Percentiles rank a stretch among this genome's conserved stretches.
Conservation (phyloP, 2,888 invertebrate genomes). For the Antheraea assamensis region DNA sequence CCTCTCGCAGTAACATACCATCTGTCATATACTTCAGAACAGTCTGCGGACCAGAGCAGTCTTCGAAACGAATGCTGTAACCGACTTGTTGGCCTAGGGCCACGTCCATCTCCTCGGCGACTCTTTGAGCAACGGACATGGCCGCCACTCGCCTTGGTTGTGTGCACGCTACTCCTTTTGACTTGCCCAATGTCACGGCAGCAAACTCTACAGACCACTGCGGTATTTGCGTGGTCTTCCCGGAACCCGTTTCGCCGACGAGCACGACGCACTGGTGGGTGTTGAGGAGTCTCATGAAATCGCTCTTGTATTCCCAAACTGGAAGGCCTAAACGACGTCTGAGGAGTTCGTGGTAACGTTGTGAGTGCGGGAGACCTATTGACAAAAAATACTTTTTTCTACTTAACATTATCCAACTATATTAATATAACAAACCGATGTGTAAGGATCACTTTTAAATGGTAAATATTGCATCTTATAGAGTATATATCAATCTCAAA, state of each 20-base stretch:
- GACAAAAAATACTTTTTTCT: slow-evolving; percentile 15
- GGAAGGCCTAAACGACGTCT: slow-evolving; percentile 95
- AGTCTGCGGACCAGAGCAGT: slow-evolving; percentile 97
- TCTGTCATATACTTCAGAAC: slow-evolving; percentile 99
- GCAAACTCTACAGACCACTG: slow-evolving; percentile 82
- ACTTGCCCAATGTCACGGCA: slow-evolving; percentile 60
- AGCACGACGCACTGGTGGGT: slow-evolving; percentile 97
- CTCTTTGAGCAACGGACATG: slow-evolving; percentile 99
- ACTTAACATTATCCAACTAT: background rate
- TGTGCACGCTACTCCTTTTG: slow-evolving; percentile 93
- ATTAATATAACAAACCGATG: too few relatives aligned
- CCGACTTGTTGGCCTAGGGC: slow-evolving; percentile 85
- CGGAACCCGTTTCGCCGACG: slow-evolving; percentile 99
- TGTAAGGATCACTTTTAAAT: too few relatives aligned
- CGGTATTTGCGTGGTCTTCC: slow-evolving; percentile 99
- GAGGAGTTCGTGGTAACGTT: slow-evolving; percentile 93
- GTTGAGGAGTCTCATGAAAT: slow-evolving; percentile 96
- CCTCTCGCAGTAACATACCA: slow-evolving; percentile 99
- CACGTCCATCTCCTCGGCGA: slow-evolving; percentile 99
- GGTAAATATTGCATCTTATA: too few relatives aligned
- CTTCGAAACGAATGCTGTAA: slow-evolving; percentile 97
- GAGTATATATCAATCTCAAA: too few relatives aligned
- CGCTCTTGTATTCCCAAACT: slow-evolving; percentile 98
- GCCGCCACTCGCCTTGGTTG: slow-evolving; percentile 99
- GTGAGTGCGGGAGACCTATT: slow-evolving; percentile 90